Conservation (phyloP, 2,797 vertebrate species). For the Capromys pilorides region DNA sequence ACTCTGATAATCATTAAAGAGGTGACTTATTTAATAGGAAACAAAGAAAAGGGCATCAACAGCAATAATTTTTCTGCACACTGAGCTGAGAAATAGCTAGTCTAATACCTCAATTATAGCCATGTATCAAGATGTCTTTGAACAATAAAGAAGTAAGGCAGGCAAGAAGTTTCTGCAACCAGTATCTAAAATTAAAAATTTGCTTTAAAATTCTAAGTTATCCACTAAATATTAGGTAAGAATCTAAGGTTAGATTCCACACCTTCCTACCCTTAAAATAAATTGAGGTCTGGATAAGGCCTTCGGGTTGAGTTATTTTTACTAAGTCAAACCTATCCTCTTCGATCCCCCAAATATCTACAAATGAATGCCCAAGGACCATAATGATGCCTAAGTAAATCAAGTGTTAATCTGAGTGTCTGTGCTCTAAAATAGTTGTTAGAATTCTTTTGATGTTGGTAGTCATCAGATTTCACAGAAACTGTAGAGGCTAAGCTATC, state of each 20-base stretch:
- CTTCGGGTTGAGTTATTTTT: conserved; percentile 53
- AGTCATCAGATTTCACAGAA: conserved; percentile 55
- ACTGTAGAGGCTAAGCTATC: conserved; percentile 41
- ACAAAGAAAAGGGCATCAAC: conserved; percentile 3
- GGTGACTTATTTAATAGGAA: conserved; percentile 6
- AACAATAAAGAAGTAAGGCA: not conserved
- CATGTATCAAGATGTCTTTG: not conserved
- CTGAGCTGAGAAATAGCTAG: conserved; percentile 37
- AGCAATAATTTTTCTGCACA: conserved; percentile 49
- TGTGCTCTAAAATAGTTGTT: conserved; percentile 29
- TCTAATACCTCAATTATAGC: not conserved
- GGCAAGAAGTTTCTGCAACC: conserved; percentile 47
- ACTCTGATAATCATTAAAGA: conserved; percentile 13
- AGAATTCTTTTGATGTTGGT: conserved; percentile 48
- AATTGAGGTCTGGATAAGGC: conserved; percentile 27
- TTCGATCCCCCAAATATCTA: not conserved
- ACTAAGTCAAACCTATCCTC: not conserved
- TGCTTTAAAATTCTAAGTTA: conserved; percentile 20
- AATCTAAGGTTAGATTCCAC: conserved; percentile 2
- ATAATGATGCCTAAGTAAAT: conserved; percentile 42
- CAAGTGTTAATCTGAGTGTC: conserved; percentile 45
- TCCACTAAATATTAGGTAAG: not conserved
- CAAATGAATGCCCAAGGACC: not conserved
- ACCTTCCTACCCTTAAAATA: not conserved
- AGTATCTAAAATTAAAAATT: conserved; percentile 46